Percentiles rank a stretch among this genome's conserved stretches.
Conservation (phyloP, 1,140 invertebrate species). For the Neodiprion lecontei region DNA sequence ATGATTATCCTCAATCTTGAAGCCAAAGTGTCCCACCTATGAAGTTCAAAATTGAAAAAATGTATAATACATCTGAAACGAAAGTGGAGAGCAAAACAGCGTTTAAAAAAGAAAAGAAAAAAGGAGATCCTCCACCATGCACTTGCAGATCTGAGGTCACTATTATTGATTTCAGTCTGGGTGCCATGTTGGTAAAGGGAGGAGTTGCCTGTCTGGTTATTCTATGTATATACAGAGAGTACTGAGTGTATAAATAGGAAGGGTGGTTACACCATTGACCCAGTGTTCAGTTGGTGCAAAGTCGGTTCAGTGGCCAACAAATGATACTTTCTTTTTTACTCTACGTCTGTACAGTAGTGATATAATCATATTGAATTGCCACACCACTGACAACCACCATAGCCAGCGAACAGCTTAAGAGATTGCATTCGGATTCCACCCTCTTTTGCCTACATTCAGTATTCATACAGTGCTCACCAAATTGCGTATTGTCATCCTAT, state of each 20-base stretch:
- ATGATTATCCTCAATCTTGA: too few relatives aligned
- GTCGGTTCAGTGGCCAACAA: conserved; percentile 41
- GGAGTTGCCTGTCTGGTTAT: conserved; percentile 34
- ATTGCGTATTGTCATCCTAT: too few relatives aligned
- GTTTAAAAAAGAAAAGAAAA: conserved; percentile 29
- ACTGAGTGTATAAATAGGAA: conserved; percentile 55
- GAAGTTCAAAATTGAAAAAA: conserved; percentile 15
- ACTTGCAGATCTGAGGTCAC: conserved; percentile 5
- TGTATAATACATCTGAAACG: neutral
- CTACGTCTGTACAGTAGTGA: neutral
- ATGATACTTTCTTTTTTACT: neutral
- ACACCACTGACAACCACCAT: too few relatives aligned
- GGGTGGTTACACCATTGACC: conserved; percentile 61
- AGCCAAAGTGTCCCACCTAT: too few relatives aligned
- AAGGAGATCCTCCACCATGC: conserved; percentile 18
- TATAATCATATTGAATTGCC: neutral
- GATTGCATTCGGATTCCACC: too few relatives aligned
- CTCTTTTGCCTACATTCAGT: too few relatives aligned
- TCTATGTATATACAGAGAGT: conserved; percentile 44
- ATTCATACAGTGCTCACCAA: too few relatives aligned
- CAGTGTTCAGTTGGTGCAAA: conserved; percentile 56
- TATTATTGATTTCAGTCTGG: conserved; percentile 54
- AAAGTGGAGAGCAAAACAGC: conserved; percentile 20
- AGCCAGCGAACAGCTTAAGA: too few relatives aligned
- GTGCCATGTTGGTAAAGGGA: conserved; percentile 14